Evolutionary conservation across 92 coral and sea anemone genomes (phyloP).

Genomic region (Zoanthus sociatus): DNA sequence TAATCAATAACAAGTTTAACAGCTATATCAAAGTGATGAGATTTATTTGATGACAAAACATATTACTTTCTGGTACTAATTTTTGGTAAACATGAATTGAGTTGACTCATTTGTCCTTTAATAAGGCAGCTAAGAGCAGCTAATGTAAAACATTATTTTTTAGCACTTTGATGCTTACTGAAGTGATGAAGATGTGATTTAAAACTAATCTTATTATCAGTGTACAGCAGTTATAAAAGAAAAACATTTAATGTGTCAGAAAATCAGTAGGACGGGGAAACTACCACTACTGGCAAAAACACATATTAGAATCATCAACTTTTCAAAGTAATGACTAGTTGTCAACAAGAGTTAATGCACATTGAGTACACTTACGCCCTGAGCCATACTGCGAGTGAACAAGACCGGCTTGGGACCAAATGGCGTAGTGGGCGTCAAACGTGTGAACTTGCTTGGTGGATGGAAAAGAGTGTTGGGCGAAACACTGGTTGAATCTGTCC

Average conservation of each 20-base stretch:
- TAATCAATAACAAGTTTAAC: not conserved
- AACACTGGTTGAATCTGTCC: slow-evolving; percentile 80
- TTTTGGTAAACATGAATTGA: not conserved
- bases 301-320: too few species aligned
- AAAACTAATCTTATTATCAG: too few species aligned
- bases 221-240: too few species aligned
- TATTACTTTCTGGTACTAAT: not conserved
- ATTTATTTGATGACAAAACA: not conserved
- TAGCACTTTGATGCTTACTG: not conserved
- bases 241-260: too few species aligned
- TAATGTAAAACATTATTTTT: not conserved
- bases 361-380: slow-evolving; percentile 30
- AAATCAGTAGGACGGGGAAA: too few species aligned
- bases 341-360: not conserved
- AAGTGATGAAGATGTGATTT: not conserved
- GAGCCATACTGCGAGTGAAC: slow-evolving; percentile 78
- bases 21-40: not conserved
- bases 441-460: slow-evolving; percentile 93
- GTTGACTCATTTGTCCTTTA: too few species aligned
- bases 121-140: not conserved
- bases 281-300: too few species aligned
- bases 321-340: too few species aligned
- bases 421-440: slow-evolving; percentile 93
- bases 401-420: slow-evolving; percentile 98
- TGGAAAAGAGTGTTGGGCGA: slow-evolving; percentile 94